Evolutionary conservation across 2,888 invertebrate genomes (phyloP).

Genomic region (Nymphalis c-album): DNA sequence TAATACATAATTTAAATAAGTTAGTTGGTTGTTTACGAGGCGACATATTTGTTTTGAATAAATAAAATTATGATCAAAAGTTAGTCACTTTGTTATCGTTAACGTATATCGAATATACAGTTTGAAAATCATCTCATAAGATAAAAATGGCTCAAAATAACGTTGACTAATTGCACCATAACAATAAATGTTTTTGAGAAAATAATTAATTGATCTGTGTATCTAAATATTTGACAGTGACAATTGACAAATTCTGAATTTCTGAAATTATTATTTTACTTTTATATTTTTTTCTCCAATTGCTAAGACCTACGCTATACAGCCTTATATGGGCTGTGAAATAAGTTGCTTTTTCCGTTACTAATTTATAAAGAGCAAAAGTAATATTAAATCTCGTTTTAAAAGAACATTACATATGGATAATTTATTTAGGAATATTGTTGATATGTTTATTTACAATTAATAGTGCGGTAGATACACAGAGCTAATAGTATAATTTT

Average conservation of each 20-base stretch:
- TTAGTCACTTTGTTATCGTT: constrained; percentile 5
- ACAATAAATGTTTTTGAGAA: constrained; percentile 5
- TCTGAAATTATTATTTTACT: not conserved
- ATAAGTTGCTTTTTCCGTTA: no score
- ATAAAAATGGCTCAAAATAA: constrained; percentile 5
- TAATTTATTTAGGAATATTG: no score
- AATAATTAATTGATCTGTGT: not conserved
- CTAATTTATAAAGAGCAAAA: no score
- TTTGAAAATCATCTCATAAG: constrained; percentile 1
- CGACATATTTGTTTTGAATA: constrained; percentile 55
- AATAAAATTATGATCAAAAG: constrained; percentile 3
- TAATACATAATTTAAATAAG: constrained; percentile 68
- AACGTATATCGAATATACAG: not conserved
- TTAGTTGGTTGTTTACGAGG: constrained; percentile 72
- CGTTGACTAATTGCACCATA: constrained; percentile 4
- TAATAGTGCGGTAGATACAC: no score
- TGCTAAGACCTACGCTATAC: not conserved
- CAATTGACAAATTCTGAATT: not conserved
- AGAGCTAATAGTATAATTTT: no score
- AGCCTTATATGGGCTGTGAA: not conserved
- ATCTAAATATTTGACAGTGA: constrained; percentile 3
- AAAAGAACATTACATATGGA: no score
- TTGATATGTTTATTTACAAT: no score
- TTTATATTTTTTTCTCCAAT: not conserved
- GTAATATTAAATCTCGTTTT: no score